Evolutionary conservation across 2,888 invertebrate species (phyloP), one percentile per base, ranked within the genome.

Genomic region (Drosophila kokeensis): DNA sequence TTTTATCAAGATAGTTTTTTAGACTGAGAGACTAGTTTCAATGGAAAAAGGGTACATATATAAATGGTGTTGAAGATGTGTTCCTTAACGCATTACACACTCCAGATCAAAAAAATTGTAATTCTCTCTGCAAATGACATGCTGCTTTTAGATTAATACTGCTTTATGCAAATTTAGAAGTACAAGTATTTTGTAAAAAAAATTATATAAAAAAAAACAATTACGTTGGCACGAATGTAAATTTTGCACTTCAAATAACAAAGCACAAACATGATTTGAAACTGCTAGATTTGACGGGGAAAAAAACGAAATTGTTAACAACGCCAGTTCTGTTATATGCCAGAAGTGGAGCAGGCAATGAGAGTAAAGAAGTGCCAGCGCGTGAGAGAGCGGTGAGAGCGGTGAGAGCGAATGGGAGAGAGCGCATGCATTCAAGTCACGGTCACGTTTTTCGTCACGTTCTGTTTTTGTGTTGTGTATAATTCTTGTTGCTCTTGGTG

Each of bases 361-460:
- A 36, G 45, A 50, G 60, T 49, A 69, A 42, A 62, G 62, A 53
- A 52, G 57, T 74, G 67, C 24, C 36, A 52, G 57, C 60, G 69
- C 73, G 55, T 60, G 70, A 73, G 77, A 65, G 66, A 34, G 62
- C 13, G 50, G 45, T 27, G 77, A 65, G 66, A 34, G 62, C 13
- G 50, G 45, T 27, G 24, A 11, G 27, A 45, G 53, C 27, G 49
- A 59, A 50, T 24, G 67, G n/a, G 34, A 61, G 60, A 32, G 60
- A 57, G 65, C 34, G 49, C 71, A 58, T 58, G 63, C 69, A 68
- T 54, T 72, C 73, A 78, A 87, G 87, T 88, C 87, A 87, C 81
- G 88, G 87, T 87, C 87, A 87, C 87, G 87, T 88, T 88, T 87
- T 76, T 69, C 73, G 83, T 87, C 87, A 87, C 87, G 87, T 87